Base-by-base conservation (phyloP, 2,888 invertebrate species). In the Eupeodes latifasciatus region DNA sequence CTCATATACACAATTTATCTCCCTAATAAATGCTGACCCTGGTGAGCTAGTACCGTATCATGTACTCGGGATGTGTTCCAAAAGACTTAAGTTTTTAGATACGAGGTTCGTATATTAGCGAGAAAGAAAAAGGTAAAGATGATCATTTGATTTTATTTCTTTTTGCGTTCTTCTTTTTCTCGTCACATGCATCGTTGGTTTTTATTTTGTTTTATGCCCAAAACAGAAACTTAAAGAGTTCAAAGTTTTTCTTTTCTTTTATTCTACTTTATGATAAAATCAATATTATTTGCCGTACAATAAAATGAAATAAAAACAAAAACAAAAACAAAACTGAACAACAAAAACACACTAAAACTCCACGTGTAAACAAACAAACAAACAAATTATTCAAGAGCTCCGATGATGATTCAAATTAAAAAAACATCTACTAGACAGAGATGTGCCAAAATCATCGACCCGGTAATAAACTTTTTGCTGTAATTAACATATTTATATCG, bases 361-460 rank as follows among this genome's bases (percentile, higher is more conserved):
- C 40, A 49, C 47, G 53, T 71, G 59, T 72, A 83, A 78, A 79
- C 80, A 84, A 74, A 66, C 61, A 62, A 80, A 62, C 61, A 69
- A 80, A 62, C 71, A 76, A 55, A 82, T 71, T 64, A 59, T 72
- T 76, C 57, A n/a, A 27, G 16, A 27, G 81, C 16, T 81, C 3
- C 27, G 27, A 27, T 3, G 75, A 81, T 71, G 47, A 61, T 19
- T 71, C 71, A 71, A 71, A 27, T 27, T 27, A 1, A 27, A 27
- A 27, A 1, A 27, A 53, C 16, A 9, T 5, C 40, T 5, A 53
- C 16, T 69, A 69, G 27, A 77, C 76, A 85, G 71, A 72, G 71
- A 76, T 76, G 62, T 71, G 85, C 81, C 71, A 85, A 85, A 85
- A 67, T 81, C 81, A 67, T 74, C 81, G 72, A 67, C 81, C 77